Conservation (phyloP, 2,888 invertebrate species). For the Sarcophaga caerulescens region DNA sequence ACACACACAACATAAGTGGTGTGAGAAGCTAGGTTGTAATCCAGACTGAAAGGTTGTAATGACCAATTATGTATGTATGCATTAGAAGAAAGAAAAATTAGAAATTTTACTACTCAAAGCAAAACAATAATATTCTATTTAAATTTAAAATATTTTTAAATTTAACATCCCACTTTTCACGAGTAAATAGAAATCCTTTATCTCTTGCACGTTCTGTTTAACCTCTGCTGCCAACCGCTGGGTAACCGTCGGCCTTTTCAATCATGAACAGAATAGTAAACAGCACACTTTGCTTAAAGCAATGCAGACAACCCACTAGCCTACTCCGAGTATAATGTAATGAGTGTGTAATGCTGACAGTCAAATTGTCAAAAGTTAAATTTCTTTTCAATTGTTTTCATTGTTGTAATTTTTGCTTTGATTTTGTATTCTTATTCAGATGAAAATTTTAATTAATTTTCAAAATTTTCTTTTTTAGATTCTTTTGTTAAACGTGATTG, state of each 20-base stretch:
- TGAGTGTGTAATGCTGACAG: slow-evolving; percentile 53
- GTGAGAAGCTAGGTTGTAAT: too few relatives aligned
- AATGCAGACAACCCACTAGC: slow-evolving; percentile 17
- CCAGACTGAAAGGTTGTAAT: too few relatives aligned
- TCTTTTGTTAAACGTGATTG: slow-evolving; percentile 49
- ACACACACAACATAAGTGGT: too few relatives aligned
- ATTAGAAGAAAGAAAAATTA: too few relatives aligned
- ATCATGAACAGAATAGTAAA: not conserved
- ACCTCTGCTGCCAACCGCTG: slow-evolving; percentile 16
- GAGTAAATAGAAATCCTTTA: slow-evolving; percentile 64
- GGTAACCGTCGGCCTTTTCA: slow-evolving; percentile 34
- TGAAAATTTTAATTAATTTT: slow-evolving; percentile 68
- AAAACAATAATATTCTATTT: too few relatives aligned
- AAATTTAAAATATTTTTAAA: slow-evolving; percentile 60
- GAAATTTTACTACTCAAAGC: too few relatives aligned
- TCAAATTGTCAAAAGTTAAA: slow-evolving; percentile 65
- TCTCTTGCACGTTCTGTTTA: slow-evolving; percentile 9
- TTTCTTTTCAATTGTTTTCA: slow-evolving; percentile 51
- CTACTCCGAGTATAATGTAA: slow-evolving; percentile 16
- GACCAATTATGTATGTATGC: too few relatives aligned
- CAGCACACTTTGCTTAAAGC: not conserved
- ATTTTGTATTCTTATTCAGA: slow-evolving; percentile 57
- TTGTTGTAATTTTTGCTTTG: not conserved
- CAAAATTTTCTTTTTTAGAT: slow-evolving; percentile 39
- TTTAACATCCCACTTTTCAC: slow-evolving; percentile 65